These are phyloP conservation scores for Hydrozoanthus tunicans DNA, from an alignment of 64 coral and sea anemone species.

Conservation along the genomic window DNA sequence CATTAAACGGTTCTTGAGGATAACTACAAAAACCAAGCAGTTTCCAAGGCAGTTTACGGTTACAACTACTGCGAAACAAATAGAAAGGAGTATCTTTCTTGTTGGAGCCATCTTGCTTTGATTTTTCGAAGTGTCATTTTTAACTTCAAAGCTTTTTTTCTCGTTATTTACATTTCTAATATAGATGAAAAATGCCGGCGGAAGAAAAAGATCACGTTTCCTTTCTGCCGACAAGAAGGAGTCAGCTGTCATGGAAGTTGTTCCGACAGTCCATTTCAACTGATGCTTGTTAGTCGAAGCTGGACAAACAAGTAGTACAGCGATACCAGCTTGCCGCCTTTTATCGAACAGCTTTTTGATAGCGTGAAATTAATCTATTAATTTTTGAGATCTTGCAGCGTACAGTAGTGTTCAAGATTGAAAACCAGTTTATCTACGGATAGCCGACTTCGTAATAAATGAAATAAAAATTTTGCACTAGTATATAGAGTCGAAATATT, in stretches of 20 bases:
- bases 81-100: slow-evolving; percentile 5
- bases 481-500: too few relatives aligned
- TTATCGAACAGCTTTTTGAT: not conserved
- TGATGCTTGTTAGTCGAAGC: not conserved
- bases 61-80: slow-evolving; percentile 32
- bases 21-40: slow-evolving; percentile 12
- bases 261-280: not conserved
- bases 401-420: too few relatives aligned
- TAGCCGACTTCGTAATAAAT: too few relatives aligned
- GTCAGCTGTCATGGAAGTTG: not conserved
- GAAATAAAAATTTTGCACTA: too few relatives aligned
- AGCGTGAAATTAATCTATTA: not conserved
- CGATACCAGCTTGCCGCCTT: not conserved
- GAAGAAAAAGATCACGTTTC: not conserved
- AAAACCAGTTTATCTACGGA: too few relatives aligned
- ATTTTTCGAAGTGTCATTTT: not conserved
- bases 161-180: not conserved
- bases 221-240: not conserved
- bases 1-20: slow-evolving; percentile 21
- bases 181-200: slow-evolving; percentile 5
- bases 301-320: not conserved
- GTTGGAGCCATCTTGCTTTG: not conserved
- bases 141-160: not conserved
- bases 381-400: too few relatives aligned
- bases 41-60: slow-evolving; percentile 6